A percentile compares a stretch with the other conserved stretches of the same genome.
Evolutionary conservation across 2,797 vertebrate species (phyloP).

Genomic region (Somateria mollissima): DNA sequence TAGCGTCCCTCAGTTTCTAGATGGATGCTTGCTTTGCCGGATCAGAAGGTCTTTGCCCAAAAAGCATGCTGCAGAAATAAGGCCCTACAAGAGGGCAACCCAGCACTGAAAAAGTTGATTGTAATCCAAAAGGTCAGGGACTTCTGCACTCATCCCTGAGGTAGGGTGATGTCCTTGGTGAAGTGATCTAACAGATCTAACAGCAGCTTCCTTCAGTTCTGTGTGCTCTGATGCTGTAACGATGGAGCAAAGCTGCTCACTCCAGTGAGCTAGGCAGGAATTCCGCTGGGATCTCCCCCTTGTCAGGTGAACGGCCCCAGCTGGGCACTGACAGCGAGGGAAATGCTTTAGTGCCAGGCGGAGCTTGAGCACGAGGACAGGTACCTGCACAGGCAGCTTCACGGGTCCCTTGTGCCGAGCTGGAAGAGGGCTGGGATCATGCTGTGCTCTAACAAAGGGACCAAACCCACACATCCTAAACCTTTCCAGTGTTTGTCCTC

Average conservation of each 20-base stretch:
- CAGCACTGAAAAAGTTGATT: background rate
- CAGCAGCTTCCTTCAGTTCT: background rate
- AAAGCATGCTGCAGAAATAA: slow-evolving; percentile 3
- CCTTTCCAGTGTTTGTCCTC: background rate
- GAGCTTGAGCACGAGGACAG: background rate
- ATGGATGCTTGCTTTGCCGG: background rate
- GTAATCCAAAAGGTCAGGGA: background rate
- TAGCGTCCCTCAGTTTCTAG: background rate
- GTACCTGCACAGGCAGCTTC: background rate
- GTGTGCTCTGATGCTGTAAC: background rate
- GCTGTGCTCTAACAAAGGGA: background rate
- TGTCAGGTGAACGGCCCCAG: background rate
- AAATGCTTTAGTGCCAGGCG: background rate
- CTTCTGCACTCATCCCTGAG: background rate
- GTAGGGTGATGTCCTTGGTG: background rate
- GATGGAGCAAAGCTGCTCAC: background rate
- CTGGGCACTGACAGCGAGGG: background rate
- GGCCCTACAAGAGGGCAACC: background rate
- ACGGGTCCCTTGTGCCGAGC: background rate
- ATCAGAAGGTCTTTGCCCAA: background rate
- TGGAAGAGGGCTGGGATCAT: background rate
- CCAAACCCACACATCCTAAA: background rate
- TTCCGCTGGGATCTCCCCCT: background rate
- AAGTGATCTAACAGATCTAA: background rate
- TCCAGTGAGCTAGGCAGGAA: background rate